Evolutionary conservation across 1,140 invertebrate genomes (phyloP), one percentile per base, ranked within the genome.

Genomic region (Lepidotrigona ventralis): DNA sequence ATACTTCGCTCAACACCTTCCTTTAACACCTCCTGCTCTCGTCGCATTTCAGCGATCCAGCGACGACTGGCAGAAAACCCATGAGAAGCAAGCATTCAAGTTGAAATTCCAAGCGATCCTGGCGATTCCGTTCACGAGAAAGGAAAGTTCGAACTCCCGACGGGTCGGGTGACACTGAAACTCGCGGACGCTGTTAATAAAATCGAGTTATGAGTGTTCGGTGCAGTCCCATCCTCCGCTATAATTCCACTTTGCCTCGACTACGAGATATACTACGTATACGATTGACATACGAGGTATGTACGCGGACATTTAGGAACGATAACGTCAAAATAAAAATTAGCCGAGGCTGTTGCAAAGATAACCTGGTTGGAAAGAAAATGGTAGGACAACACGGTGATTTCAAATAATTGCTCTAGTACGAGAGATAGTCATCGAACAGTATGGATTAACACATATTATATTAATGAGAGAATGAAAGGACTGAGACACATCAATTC

Each of bases 281-380:
- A 29, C 29, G 26, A 19, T 19, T 29, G 2, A 21, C 33, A 33
- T 33, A 33, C 33, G 39, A 23, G 11, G 75, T 46, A 46, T 33
- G 53, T 26, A 51, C n/a, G 66, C 54, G 39, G 46, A 53, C 70
- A 83, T 21, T 51, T 33, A 33, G 29, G 29, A 51, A 80, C 58
- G 84, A 86, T 86, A 86, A 78, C 80, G 81, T 84, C 73, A 81
- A 79, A 86, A 88, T 88, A 86, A 88, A 88, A 88, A 84, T 83
- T 86, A 56, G 15, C 64, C 76, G 53, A 73, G 76, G 84, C 51
- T 54, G 29, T 17, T 8, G 63, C 39, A 64, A 17, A 64, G 60
- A 15, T 14, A 17, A 15, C 15, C 1, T n/a, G n/a, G n/a, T n/a
- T n/a, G 26, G n/a, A 8, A 6, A 64, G 15, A 64, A 2, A 23